These are phyloP conservation scores for Branchinecta lindahli DNA, from an alignment of 1,140 invertebrate genomes.

Conservation along the genomic window DNA sequence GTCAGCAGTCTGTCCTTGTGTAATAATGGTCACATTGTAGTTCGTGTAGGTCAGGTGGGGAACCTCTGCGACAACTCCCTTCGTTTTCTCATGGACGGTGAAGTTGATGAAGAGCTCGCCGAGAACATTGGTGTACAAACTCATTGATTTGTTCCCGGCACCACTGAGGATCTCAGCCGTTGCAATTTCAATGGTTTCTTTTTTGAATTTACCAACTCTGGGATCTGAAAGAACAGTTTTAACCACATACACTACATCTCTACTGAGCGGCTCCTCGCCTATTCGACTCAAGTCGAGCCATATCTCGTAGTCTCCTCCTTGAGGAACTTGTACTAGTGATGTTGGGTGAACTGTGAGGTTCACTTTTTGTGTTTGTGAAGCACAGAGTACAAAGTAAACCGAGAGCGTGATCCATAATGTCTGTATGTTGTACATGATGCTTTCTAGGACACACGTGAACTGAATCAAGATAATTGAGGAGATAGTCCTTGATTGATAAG, in stretches of 20 bases:
- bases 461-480: no score
- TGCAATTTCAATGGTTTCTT: not conserved
- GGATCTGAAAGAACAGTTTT: not conserved
- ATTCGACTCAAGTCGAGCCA: not conserved
- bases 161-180: not conserved
- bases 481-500: no score
- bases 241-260: not conserved
- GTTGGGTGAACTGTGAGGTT: not conserved
- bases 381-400: no score
- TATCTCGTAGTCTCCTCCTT: not conserved
- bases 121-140: not conserved
- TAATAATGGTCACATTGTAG: slow-evolving; percentile 15
- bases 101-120: not conserved
- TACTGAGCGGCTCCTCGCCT: not conserved
- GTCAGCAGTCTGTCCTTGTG: slow-evolving; percentile 11
- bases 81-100: not conserved
- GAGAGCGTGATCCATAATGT: no score
- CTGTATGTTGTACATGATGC: no score
- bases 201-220: not conserved
- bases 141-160: not conserved
- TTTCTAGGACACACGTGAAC: no score
- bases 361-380: not conserved
- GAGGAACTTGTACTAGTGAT: not conserved
- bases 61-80: not conserved
- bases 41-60: not conserved